Evolutionary conservation across 35 echinoderm and acorn worm species (phyloP).

Genomic region (Apostichopus japonicus): DNA sequence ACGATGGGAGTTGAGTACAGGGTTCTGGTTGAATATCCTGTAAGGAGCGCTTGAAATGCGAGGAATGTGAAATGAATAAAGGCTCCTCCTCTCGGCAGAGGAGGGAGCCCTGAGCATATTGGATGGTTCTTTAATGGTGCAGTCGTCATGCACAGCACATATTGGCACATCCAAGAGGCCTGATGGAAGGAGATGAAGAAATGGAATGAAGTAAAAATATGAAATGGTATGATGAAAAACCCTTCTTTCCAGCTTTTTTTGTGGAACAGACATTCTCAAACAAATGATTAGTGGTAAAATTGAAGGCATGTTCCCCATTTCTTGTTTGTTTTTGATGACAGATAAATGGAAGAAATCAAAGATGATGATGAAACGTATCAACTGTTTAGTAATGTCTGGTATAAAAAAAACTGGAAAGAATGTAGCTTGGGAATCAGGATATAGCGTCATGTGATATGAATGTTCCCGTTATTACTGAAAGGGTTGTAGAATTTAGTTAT

Average conservation of each 20-base stretch:
- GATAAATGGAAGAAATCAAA: no score
- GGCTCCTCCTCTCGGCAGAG: conserved; percentile 63
- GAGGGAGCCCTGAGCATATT: conserved; percentile 56
- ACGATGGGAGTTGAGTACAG: conserved; percentile 76
- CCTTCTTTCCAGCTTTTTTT: background rate
- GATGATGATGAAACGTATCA: no score
- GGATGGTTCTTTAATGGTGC: conserved; percentile 58
- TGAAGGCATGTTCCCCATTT: no score
- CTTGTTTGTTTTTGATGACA: no score
- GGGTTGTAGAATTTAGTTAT: no score
- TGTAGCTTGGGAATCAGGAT: no score
- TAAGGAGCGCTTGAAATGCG: conserved; percentile 61
- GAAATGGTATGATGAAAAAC: background rate
- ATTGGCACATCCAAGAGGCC: conserved; percentile 92
- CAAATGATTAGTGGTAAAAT: no score
- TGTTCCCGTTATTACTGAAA: no score
- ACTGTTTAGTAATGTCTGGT: no score
- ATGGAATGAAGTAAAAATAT: background rate
- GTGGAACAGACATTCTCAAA: background rate
- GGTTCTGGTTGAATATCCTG: conserved; percentile 74
- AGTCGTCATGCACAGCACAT: conserved; percentile 92
- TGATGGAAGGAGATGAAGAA: conserved; percentile 45
- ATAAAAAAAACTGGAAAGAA: no score
- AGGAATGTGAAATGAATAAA: conserved; percentile 77
- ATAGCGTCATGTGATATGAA: no score